Evolutionary conservation across 1,140 invertebrate genomes (phyloP), one percentile per base, ranked within the genome.

Genomic region (Sitophilus oryzae): DNA sequence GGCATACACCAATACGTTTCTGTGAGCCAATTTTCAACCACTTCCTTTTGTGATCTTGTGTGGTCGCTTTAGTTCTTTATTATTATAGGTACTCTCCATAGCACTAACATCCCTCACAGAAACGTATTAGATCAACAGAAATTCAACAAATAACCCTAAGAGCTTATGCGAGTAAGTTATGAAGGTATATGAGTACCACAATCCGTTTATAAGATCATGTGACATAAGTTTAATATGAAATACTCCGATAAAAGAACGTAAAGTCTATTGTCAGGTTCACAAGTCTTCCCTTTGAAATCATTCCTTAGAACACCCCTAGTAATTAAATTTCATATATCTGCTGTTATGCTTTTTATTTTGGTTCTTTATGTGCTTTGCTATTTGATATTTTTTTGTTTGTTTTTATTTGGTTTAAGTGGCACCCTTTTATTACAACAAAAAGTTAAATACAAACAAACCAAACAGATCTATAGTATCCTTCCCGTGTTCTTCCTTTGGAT

Each of bases 221-320:
- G 14, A 35, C 16, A 11, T n/a, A 36, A 48, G 25, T 34, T 16
- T 21, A 35, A 14, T 1, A 22, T n/a, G 15, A 41, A 22, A 35
- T 16, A 34, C 20, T 40, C 18, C 21, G 15, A 41, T 38, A 38
- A 18, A 53, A 45, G 51, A 53, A 53, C 43, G 22, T 41, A 37
- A 52, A 25, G 25, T 5, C 51, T 53, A 53, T 53, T 53, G 51
- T 53, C 51, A 45, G 51, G 34, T 53, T 53, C 51, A 53, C 51
- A 53, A 53, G 42, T 48, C 20, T 37, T 42, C 15, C 9, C n/a
- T 21, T 48, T 20, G 20, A 23, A 37, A 48, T 34, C 25, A 5
- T 30, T 6, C 11, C 25, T 30, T 30, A 30, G 25, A 30, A 30
- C 11, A 30, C 5, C 25, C 5, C 25, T 5, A n/a, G n/a, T n/a